Evolutionary conservation across 2,888 invertebrate genomes (phyloP).

Genomic region (Hirtodrosophila trivittata): DNA sequence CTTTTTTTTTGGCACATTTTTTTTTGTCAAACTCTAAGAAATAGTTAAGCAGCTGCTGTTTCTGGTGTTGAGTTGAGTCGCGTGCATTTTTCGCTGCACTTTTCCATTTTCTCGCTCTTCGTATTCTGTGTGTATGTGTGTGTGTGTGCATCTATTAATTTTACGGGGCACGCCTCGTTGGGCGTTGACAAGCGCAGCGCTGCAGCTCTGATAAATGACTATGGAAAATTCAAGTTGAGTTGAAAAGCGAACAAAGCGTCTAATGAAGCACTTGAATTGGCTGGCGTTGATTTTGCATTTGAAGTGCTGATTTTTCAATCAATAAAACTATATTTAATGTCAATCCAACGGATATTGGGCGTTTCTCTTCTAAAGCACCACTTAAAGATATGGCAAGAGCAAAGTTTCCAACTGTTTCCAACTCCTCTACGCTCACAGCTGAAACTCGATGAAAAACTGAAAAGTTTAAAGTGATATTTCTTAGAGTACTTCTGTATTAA

Average conservation of each 20-base stretch:
- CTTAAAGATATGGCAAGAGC: too few relatives aligned
- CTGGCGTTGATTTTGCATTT: conserved; percentile 51
- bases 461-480: too few relatives aligned
- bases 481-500: too few relatives aligned
- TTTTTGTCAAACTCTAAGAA: conserved; percentile 31
- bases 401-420: too few relatives aligned
- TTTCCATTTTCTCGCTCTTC: conserved; percentile 29
- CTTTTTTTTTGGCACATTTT: conserved; percentile 11
- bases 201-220: conserved; percentile 58
- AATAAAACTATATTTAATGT: too few relatives aligned
- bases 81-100: conserved; percentile 6
- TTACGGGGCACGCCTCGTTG: conserved; percentile 48
- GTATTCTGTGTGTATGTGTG: conserved; percentile 34
- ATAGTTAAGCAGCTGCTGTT: conserved; percentile 24
- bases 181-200: conserved; percentile 54
- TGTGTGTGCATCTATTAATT: conserved; percentile 62
- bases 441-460: too few relatives aligned
- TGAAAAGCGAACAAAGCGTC: conserved; percentile 37
- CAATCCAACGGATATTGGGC: too few relatives aligned
- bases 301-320: not conserved
- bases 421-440: too few relatives aligned
- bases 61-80: not conserved
- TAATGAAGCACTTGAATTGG: conserved; percentile 63
- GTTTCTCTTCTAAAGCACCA: too few relatives aligned
- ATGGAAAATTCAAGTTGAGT: conserved; percentile 29